Percentiles rank a stretch among this genome's conserved stretches.
Conservation (phyloP, 1,140 invertebrate species). For the Lepidotrigona ventralis region DNA sequence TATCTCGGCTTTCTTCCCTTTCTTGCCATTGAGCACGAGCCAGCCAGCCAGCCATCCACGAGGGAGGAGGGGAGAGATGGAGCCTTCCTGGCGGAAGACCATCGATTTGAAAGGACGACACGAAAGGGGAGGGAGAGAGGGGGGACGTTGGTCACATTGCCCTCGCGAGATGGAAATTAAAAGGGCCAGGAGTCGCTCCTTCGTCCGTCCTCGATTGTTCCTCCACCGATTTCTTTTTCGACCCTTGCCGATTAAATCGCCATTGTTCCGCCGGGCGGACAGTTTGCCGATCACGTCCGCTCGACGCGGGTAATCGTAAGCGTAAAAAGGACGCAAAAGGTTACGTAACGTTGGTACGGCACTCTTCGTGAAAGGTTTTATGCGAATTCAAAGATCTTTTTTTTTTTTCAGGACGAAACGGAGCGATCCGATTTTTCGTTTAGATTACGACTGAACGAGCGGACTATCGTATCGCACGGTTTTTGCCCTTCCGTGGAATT, state of each 20-base stretch:
- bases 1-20: conserved; percentile 22
- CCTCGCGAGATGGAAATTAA: conserved; percentile 30
- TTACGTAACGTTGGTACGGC: not conserved
- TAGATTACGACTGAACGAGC: no score
- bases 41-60: no score
- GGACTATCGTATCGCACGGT: no score
- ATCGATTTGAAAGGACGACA: conserved; percentile 49
- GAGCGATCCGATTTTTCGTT: not conserved
- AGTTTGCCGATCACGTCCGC: conserved; percentile 14
- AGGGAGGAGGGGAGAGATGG: not conserved
- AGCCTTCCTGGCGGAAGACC: not conserved
- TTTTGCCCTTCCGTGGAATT: no score
- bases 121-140: no score
- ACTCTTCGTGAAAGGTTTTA: not conserved
- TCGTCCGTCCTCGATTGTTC: conserved; percentile 10
- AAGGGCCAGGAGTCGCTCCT: not conserved
- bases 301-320: not conserved
- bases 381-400: not conserved
- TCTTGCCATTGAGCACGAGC: not conserved
- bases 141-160: not conserved
- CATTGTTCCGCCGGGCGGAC: conserved; percentile 25
- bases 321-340: not conserved
- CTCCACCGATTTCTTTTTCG: not conserved
- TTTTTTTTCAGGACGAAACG: not conserved
- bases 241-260: conserved; percentile 15